Percentiles rank a stretch among this genome's conserved stretches.
These are phyloP conservation scores for Stichodactyla mertensii DNA, from an alignment of 64 coral and sea anemone genomes.

Conservation along the genomic window DNA sequence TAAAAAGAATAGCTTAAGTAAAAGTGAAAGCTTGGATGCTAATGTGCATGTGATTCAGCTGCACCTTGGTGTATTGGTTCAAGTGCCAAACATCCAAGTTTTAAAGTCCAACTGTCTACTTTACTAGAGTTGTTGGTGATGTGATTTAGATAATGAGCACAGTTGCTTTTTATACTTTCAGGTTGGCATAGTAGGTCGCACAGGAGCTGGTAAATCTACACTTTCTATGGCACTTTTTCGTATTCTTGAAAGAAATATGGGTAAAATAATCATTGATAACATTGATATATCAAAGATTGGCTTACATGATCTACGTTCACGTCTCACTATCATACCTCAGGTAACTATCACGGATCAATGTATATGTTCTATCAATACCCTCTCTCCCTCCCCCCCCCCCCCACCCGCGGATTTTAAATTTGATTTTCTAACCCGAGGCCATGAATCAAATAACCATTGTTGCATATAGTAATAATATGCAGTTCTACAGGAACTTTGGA, in stretches of 20 bases:
- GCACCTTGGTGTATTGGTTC: too few species aligned
- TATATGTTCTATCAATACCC: not conserved
- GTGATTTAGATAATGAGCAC: not conserved
- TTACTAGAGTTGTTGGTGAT: not conserved
- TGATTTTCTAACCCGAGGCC: too few species aligned
- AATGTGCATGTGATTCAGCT: too few species aligned
- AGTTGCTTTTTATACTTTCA: not conserved
- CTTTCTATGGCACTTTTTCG: conserved; percentile 67
- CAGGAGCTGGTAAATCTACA: conserved; percentile 70
- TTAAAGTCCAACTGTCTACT: too few species aligned
- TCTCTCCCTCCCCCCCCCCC: too few species aligned
- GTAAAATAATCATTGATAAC: conserved; percentile 60
- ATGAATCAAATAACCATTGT: too few species aligned
- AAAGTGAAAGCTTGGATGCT: too few species aligned
- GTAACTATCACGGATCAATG: not conserved
- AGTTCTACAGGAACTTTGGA: too few species aligned
- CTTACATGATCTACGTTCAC: conserved; percentile 57
- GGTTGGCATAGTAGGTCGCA: conserved; percentile 73
- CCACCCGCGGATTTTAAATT: too few species aligned
- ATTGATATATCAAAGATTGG: conserved; percentile 69
- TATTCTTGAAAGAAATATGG: conserved; percentile 60
- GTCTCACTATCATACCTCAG: conserved; percentile 76
- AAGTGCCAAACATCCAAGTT: too few species aligned
- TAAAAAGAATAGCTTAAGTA: too few species aligned
- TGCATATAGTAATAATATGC: too few species aligned